Base-by-base conservation (phyloP, 2,113 vertebrate species). In the Turnix velox region DNA sequence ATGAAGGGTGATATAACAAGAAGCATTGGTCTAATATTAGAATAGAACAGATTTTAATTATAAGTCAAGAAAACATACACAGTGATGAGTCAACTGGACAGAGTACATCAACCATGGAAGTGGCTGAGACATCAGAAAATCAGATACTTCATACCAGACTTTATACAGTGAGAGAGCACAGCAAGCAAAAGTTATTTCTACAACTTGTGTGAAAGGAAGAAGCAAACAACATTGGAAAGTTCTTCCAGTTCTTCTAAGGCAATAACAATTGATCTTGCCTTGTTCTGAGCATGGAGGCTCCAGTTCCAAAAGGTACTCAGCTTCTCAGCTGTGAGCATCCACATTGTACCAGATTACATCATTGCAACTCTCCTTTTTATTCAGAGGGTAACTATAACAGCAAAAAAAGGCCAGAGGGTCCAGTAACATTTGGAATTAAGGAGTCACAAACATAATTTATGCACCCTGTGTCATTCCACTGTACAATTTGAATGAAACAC, bases 31-130 rank as follows among this genome's bases (percentile, higher is more conserved):
- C 92, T 95, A 95, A 95, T 89, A 96, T 89, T 96, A 95, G 95
- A 93, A 3, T 74, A 92, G 94, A 93, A 92, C 69, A 87, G 67
- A 76, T 91, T 96, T 94, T 94, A 92, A 96, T 93, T 91, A 87
- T 66, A 95, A 91, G 59, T 94, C 81, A 87, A 66, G 87, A 93
- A 94, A 95, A 95, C 87, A 96, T 48, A 95, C 45, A 94, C 49
- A 96, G 27, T 69, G 74, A 87, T 95, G 91, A 96, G 89, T 95
- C 95, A 95, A 95, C 42, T 96, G 91, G 89, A 85, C 91, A 48
- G 67, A 78, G 58, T 62, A 92, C 54, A 93, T 85, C 91, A 91
- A 66, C 81, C 66, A 85, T 93, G 54, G 91, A 92, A 93, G 54
- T 49, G 35, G 74, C 87, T 95, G 67, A 89, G 92, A 49, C 84